phyloP scores from a whole-genome alignment of 2,113 vertebrate genomes.

The Xenopus borealis region DNA sequence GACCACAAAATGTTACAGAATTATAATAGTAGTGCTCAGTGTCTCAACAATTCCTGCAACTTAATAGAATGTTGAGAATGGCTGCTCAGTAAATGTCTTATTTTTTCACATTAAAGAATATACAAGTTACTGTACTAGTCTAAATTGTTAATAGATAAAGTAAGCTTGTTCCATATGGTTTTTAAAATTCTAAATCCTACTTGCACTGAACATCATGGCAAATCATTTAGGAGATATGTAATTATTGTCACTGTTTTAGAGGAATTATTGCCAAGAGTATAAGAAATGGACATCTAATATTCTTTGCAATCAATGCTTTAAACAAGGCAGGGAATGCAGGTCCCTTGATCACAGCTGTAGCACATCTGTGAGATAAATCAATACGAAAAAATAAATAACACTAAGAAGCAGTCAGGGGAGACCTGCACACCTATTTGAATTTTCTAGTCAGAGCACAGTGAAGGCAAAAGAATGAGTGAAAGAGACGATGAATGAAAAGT shows the following conservation, averaged over 20 bases:
- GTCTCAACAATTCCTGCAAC: too few species aligned
- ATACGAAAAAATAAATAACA: conserved; percentile 34
- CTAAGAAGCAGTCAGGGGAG: conserved; percentile 30
- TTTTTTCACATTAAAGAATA: neutral
- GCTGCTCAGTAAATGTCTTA: too few species aligned
- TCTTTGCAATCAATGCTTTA: conserved; percentile 42
- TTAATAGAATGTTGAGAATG: too few species aligned
- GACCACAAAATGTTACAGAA: too few species aligned
- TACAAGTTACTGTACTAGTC: neutral
- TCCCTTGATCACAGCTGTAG: conserved; percentile 18
- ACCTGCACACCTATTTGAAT: conserved; percentile 43
- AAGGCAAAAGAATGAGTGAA: conserved; percentile 41
- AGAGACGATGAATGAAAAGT: conserved; percentile 30
- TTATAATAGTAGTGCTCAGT: too few species aligned
- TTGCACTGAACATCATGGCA: conserved; percentile 11
- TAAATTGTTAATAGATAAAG: conserved; percentile 13
- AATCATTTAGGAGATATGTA: conserved; percentile 30
- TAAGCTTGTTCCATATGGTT: conserved; percentile 4
- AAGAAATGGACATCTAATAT: conserved; percentile 40
- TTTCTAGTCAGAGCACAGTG: conserved; percentile 37
- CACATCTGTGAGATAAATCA: conserved; percentile 19
- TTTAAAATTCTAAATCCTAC: conserved; percentile 12
- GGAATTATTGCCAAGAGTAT: conserved; percentile 43
- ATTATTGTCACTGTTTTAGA: conserved; percentile 37
- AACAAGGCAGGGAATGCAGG: conserved; percentile 44